Conservation (phyloP, 2,888 invertebrate genomes). For the Amblyjoppa proteus region DNA sequence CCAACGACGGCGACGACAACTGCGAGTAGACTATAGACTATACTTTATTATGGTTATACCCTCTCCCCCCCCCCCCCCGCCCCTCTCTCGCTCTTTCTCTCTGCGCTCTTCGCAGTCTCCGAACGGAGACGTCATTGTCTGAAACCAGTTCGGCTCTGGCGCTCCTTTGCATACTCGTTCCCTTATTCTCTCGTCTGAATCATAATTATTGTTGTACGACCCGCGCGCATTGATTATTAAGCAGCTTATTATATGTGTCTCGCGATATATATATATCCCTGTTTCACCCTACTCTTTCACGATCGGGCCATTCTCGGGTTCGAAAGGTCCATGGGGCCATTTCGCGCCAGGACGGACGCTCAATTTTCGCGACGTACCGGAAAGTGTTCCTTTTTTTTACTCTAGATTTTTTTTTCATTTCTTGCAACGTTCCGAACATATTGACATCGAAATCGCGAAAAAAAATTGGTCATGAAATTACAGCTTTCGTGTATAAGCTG, state of each 20-base stretch:
- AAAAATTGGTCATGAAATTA: no score
- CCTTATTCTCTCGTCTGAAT: conserved; percentile 75
- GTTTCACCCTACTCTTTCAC: conserved; percentile 60
- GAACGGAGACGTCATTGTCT: conserved; percentile 80
- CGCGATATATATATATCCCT: conserved; percentile 67
- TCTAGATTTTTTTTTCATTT: neutral
- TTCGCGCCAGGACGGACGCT: neutral
- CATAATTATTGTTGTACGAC: conserved; percentile 81
- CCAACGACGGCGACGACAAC: conserved; percentile 45
- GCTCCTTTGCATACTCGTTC: conserved; percentile 83
- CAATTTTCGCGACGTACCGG: neutral
- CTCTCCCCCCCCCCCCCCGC: conserved; percentile 67
- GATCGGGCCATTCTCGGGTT: neutral
- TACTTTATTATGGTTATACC: conserved; percentile 72
- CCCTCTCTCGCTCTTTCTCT: conserved; percentile 42
- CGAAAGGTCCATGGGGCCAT: neutral
- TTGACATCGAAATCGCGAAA: no score
- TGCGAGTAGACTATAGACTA: conserved; percentile 59
- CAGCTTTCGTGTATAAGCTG: no score
- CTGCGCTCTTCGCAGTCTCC: conserved; percentile 22
- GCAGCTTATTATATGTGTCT: conserved; percentile 79
- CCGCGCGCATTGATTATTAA: conserved; percentile 84
- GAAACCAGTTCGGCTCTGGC: conserved; percentile 83
- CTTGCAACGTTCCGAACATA: neutral
- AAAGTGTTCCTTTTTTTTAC: neutral